Conservation (phyloP, 1,140 invertebrate genomes). For the Ceratosolen fusciceps region DNA sequence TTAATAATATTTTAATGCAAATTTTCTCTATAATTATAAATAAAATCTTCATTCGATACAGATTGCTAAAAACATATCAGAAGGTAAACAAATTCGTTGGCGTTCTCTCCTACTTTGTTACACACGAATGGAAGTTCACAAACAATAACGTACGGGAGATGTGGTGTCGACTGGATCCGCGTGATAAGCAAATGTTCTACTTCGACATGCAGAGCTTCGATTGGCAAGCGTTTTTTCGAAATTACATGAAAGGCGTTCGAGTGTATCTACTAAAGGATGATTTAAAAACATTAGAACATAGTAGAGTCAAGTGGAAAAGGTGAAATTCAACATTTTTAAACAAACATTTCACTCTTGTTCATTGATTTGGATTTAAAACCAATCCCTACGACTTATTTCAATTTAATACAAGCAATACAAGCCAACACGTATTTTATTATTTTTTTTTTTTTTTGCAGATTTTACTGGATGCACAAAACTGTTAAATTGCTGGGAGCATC, state of each 20-base stretch:
- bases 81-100: slow-evolving; percentile 82
- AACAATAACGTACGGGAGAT: slow-evolving; percentile 77
- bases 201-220: slow-evolving; percentile 79
- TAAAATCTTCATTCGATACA: too few species aligned
- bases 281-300: slow-evolving; percentile 77
- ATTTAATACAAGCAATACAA: background rate
- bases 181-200: slow-evolving; percentile 78
- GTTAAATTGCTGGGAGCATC: slow-evolving; percentile 58
- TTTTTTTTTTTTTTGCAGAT: slow-evolving; percentile 66
- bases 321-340: too few species aligned
- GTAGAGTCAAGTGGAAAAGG: slow-evolving; percentile 75
- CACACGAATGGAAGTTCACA: slow-evolving; percentile 79
- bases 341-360: too few species aligned
- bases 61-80: slow-evolving; percentile 80
- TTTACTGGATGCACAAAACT: slow-evolving; percentile 71
- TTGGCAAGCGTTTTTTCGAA: slow-evolving; percentile 78
- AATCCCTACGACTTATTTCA: background rate
- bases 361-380: too few species aligned
- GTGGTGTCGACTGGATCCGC: slow-evolving; percentile 71
- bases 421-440: too few species aligned
- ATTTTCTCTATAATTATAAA: too few species aligned
- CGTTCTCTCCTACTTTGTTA: slow-evolving; percentile 83
- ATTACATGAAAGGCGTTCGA: slow-evolving; percentile 78
- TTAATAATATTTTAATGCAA: too few species aligned
- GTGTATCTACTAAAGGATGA: slow-evolving; percentile 82